Evolutionary conservation across 1,140 invertebrate genomes (phyloP).

Genomic region (Heliconius melpomene): DNA sequence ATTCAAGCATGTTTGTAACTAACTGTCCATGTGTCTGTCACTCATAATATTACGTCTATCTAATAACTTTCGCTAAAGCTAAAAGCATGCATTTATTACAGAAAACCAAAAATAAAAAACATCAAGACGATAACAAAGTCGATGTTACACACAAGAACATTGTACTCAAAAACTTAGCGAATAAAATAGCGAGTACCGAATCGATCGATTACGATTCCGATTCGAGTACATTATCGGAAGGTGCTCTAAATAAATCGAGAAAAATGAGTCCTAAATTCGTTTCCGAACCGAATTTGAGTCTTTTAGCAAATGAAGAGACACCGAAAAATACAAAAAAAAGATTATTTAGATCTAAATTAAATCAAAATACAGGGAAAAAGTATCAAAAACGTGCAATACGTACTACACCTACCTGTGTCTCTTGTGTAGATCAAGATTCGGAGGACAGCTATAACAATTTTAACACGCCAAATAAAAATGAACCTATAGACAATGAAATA

Average conservation of each 20-base stretch:
- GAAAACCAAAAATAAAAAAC: constrained; percentile 69
- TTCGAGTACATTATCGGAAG: constrained; percentile 69
- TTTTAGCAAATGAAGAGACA: constrained; percentile 62
- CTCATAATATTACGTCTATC: constrained; percentile 21
- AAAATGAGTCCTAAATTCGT: constrained; percentile 77
- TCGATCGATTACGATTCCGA: constrained; percentile 71
- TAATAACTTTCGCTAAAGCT: constrained; percentile 62
- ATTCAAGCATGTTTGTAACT: constrained; percentile 24
- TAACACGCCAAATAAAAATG: constrained; percentile 61
- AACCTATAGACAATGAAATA: constrained; percentile 42
- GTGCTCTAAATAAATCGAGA: constrained; percentile 59
- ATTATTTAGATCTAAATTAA: constrained; percentile 69
- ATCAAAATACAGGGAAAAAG: constrained; percentile 64
- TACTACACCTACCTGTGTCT: constrained; percentile 69
- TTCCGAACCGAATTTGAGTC: constrained; percentile 76
- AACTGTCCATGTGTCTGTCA: constrained; percentile 43
- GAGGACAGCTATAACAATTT: constrained; percentile 50
- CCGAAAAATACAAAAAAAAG: constrained; percentile 71
- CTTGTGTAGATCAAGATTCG: constrained; percentile 69
- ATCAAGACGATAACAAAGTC: constrained; percentile 59
- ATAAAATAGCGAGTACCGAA: constrained; percentile 70
- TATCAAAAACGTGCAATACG: constrained; percentile 67
- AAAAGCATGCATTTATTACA: constrained; percentile 72
- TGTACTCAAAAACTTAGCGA: constrained; percentile 69
- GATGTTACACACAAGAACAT: constrained; percentile 74